Conservation (phyloP, 2,888 invertebrate species). For the Tenthredo distinguenda region DNA sequence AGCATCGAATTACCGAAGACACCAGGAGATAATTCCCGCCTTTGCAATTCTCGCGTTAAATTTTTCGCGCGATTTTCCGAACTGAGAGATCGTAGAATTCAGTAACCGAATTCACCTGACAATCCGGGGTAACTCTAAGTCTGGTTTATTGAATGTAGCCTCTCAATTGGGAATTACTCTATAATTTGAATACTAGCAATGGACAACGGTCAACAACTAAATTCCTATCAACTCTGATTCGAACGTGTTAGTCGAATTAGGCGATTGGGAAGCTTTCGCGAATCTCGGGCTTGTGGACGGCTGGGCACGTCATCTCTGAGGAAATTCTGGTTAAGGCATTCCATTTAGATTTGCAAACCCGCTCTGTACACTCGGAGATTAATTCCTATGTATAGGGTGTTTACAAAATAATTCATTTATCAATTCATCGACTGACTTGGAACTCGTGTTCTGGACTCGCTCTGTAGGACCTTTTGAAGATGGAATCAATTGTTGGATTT, state of each 20-base stretch:
- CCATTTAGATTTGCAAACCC: not conserved
- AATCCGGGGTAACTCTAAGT: not conserved
- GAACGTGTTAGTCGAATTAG: constrained; percentile 17
- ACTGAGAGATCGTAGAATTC: not conserved
- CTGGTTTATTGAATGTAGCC: not conserved
- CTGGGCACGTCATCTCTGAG: constrained; percentile 31
- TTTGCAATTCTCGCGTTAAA: not conserved
- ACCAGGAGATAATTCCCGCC: not conserved
- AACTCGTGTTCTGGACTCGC: not conserved
- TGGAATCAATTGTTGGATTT: not conserved
- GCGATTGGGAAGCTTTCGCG: constrained; percentile 3
- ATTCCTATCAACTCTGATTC: constrained; percentile 19
- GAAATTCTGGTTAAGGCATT: constrained; percentile 35
- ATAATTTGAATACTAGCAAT: not conserved
- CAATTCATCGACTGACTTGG: not conserved
- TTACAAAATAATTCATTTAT: not conserved
- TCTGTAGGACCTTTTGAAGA: not conserved
- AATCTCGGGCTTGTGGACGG: not conserved
- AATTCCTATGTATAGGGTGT: constrained; percentile 22
- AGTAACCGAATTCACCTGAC: not conserved
- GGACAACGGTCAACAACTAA: constrained; percentile 23
- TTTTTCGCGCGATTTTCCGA: not conserved
- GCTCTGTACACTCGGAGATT: constrained; percentile 11
- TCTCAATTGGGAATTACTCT: not conserved
- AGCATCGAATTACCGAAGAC: not conserved